phyloP scores from a whole-genome alignment of 2,113 vertebrate genomes.

The Engystomops pustulosus region DNA sequence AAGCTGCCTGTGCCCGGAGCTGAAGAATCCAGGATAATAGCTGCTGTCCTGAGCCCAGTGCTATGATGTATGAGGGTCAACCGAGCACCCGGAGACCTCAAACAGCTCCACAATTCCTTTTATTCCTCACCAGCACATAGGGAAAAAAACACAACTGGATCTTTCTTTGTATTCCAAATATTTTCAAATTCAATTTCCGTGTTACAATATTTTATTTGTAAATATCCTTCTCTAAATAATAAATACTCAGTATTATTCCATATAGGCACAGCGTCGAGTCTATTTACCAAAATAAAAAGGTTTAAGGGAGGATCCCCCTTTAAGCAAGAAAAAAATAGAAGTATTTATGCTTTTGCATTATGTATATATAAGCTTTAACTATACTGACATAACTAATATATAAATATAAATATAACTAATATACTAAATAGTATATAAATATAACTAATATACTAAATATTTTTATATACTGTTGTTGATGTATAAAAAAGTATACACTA shows the following conservation, averaged over 20 bases:
- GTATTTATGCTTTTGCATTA: too few species aligned
- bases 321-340: too few species aligned
- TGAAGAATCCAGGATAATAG: slow-evolving; percentile 57
- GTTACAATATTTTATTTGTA: neutral
- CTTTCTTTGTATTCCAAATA: slow-evolving; percentile 42
- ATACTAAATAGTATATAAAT: neutral
- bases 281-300: neutral
- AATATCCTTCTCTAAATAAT: neutral
- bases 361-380: too few species aligned
- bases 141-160: slow-evolving; percentile 8
- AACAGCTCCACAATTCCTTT: slow-evolving; percentile 42
- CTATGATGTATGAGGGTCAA: slow-evolving; percentile 63
- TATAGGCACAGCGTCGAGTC: neutral
- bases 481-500: neutral
- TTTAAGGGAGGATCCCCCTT: too few species aligned
- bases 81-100: slow-evolving; percentile 48
- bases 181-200: neutral
- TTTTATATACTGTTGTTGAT: neutral
- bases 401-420: neutral
- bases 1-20: slow-evolving; percentile 37
- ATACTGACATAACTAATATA: too few species aligned
- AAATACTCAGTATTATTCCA: too few species aligned
- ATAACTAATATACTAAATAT: too few species aligned
- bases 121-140: slow-evolving; percentile 32
- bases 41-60: slow-evolving; percentile 57